Evolutionary conservation across 2,888 invertebrate genomes (phyloP), one percentile per base, ranked within the genome.

Genomic region (Chydorus sphaericus): DNA sequence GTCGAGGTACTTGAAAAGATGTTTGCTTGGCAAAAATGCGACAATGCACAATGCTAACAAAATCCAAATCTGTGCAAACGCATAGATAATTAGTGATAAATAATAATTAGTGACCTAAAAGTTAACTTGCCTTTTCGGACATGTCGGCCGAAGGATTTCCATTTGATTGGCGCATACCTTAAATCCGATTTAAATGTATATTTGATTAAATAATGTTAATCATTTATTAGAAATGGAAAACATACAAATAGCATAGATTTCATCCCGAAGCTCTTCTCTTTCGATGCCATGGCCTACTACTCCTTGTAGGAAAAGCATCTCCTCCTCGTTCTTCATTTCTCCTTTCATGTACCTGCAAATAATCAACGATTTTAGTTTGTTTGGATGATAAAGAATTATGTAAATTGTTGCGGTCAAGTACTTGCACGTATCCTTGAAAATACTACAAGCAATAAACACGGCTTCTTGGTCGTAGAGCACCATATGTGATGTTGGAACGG

Each of bases 391-490:
- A n/a, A 26, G 28, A 44, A 44, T 2, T 16, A 20, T 20, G 14
- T 26, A 28, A 70, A 79, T n/a, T n/a, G n/a, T n/a, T n/a, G n/a
- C n/a, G n/a, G n/a, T n/a, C n/a, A n/a, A 79, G 71, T 90, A 52
- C 52, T 37, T 31, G 36, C 52, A 52, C 18, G 36, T 26, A 14
- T 52, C 91, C 71, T 90, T 80, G 70, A 93, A 94, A 61, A 91
- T 85, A 61, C 80, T 83, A 65, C 92, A 90, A 4, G 93, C 90
- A 1, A 90, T 79, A 52, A 84, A 82, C 36, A 92, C 82, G 68
- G 93, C 93, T 68, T 93, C 92, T 0, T 92, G 90, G 72, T 94
- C 93, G 68, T 92, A 91, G 75, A 94, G 80, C 65, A 91, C 91
- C 64, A 94, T 85, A 70, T 93, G 93, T 0, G 93, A 92, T 54